phyloP scores from a whole-genome alignment of 2,113 vertebrate species.

The Abramis brama region DNA sequence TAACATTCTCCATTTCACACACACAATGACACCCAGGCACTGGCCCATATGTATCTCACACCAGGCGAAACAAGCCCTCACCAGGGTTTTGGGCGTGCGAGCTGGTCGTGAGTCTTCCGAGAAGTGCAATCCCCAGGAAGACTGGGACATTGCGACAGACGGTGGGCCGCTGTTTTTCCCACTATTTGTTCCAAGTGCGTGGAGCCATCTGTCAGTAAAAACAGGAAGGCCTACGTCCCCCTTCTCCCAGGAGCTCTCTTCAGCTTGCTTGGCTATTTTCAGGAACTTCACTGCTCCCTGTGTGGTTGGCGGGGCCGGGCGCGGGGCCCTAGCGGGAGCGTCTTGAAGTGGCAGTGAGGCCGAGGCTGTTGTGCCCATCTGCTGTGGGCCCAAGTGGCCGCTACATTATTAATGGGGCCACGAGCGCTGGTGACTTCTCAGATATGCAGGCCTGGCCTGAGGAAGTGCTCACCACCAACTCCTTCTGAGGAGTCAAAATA shows the following conservation, averaged over 20 bases:
- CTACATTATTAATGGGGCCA: conserved; percentile 98
- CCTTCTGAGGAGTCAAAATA: conserved; percentile 72
- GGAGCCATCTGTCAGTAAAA: conserved; percentile 86
- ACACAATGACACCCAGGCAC: conserved; percentile 6
- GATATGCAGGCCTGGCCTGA: conserved; percentile 94
- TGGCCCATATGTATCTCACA: conserved; percentile 37
- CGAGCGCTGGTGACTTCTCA: conserved; percentile 83
- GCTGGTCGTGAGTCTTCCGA: background rate
- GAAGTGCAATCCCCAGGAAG: conserved; percentile 13
- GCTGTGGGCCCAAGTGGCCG: conserved; percentile 83
- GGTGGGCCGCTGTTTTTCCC: conserved; percentile 74
- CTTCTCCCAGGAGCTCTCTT: conserved; percentile 74
- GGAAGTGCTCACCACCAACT: conserved; percentile 89
- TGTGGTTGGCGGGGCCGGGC: conserved; percentile 66
- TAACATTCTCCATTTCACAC: conserved; percentile 50
- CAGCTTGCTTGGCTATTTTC: conserved; percentile 80
- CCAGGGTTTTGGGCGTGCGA: conserved; percentile 52
- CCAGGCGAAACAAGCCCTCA: conserved; percentile 56
- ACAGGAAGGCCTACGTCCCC: conserved; percentile 87
- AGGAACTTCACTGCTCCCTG: conserved; percentile 85
- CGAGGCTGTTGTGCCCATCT: conserved; percentile 87
- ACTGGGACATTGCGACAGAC: conserved; percentile 70
- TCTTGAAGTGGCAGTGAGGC: conserved; percentile 78
- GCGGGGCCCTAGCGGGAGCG: conserved; percentile 74
- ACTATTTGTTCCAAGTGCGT: conserved; percentile 78